Base-by-base conservation (phyloP, 2,888 invertebrate genomes). In the Oxyteleia sp. region DNA sequence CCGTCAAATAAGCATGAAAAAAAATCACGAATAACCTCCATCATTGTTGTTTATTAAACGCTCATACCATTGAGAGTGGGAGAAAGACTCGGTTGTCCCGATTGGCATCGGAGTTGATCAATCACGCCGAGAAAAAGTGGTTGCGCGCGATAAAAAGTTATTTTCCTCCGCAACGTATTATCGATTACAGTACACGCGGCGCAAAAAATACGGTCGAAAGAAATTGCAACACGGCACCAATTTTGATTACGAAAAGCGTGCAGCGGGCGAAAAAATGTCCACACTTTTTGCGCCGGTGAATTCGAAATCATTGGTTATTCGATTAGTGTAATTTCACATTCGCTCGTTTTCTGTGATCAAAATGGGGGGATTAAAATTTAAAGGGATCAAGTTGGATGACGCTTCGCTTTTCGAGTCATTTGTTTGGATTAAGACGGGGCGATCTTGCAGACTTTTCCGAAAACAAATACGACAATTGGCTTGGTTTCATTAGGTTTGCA, bases 31-130 rank as follows among this genome's bases (percentile, higher is more conserved):
- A 63, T 53, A 23, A 15, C 55, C 11, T 69, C 20, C 49, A 49
- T 29, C 74, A 23, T 32, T 61, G 10, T 51, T 15, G 26, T 57
- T 71, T 59, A 35, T 59, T 57, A 23, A 71, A 43, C 16, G 51
- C 32, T 13, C 10, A 11, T 35, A 45, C 10, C 23, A 16, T 35
- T 29, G n/a, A 29, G 23, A n/a, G 2, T 10, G 23, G 26, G 23
- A 59, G 41, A 41, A 20, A 49, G 18, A 35, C 15, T 29, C 26
- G 16, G 23, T 10, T 63, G 53, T 61, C 38, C 32, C 35, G 63
- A 79, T 61, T 79, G 78, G 63, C 64, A 79, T 79, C 78, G 53
- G 53, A 79, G 78, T 79, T 79, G 78, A 79, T 79, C 78, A 79
- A 79, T 79, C 78, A 71, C 35, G 71, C 16, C 57, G 49, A 63